phyloP scores from a whole-genome alignment of 2,113 vertebrate genomes.

The Nothocercus julius region DNA sequence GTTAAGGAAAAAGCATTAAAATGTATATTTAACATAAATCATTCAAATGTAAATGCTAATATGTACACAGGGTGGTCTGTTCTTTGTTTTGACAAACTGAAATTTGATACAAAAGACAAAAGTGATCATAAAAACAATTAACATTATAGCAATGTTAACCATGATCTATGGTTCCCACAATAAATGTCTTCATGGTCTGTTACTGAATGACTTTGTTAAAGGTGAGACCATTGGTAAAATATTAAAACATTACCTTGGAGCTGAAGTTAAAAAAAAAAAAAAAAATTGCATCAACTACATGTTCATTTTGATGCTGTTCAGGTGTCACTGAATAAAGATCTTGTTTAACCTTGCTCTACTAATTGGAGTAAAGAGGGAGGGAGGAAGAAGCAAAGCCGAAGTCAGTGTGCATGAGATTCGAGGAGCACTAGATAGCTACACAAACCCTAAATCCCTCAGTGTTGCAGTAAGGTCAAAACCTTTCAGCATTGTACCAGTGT shows the following conservation, averaged over 20 bases:
- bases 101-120: slow-evolving; percentile 13
- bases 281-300: not conserved
- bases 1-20: not conserved
- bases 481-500: slow-evolving; percentile 76
- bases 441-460: slow-evolving; percentile 64
- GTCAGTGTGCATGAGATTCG: slow-evolving; percentile 30
- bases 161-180: not conserved
- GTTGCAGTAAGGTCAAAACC: slow-evolving; percentile 78
- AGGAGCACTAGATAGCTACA: slow-evolving; percentile 34
- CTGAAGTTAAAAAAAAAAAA: not conserved
- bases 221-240: not conserved
- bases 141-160: not conserved
- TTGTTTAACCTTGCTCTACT: slow-evolving; percentile 5
- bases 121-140: slow-evolving; percentile 2
- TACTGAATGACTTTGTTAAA: not conserved
- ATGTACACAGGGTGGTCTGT: not conserved
- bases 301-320: not conserved
- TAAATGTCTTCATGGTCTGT: not conserved
- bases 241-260: not conserved
- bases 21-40: slow-evolving; percentile 13
- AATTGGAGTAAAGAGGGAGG: not conserved
- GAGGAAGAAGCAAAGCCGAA: slow-evolving; percentile 5
- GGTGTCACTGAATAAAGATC: not conserved
- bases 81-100: slow-evolving; percentile 4
- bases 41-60: not conserved